Percentiles rank a stretch among this genome's conserved stretches.
Conservation (phyloP, 2,888 invertebrate genomes). For the Sussaba pulchella region DNA sequence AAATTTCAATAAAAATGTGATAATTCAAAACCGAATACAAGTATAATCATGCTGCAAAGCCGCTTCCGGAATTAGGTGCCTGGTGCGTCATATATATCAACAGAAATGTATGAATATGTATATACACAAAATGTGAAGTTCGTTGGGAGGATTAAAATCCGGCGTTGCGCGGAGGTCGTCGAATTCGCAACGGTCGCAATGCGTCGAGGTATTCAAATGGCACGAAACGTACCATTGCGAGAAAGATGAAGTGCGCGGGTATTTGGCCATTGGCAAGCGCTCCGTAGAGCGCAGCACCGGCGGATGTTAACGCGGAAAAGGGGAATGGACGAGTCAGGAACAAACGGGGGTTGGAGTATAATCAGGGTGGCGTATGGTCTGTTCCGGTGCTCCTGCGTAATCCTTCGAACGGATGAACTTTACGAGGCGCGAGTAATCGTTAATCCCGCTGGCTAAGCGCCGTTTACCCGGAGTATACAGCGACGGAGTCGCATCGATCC, state of each 20-base stretch:
- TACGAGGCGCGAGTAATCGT: conserved; percentile 73
- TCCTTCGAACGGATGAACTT: conserved; percentile 72
- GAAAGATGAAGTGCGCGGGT: conserved; percentile 10
- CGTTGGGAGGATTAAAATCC: neutral
- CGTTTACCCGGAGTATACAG: conserved; percentile 57
- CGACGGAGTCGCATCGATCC: conserved; percentile 22
- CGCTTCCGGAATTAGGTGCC: too few relatives aligned
- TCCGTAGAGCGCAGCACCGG: neutral
- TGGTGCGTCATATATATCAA: too few relatives aligned
- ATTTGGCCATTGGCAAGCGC: conserved; percentile 10
- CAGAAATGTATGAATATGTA: too few relatives aligned
- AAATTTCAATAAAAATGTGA: neutral
- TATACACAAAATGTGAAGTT: neutral
- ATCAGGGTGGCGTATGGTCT: conserved; percentile 30
- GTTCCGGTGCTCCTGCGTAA: conserved; percentile 61
- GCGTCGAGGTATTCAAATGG: conserved; percentile 24
- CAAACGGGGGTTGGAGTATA: neutral
- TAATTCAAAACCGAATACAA: neutral
- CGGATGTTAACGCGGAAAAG: neutral
- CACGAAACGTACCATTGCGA: neutral
- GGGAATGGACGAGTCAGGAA: conserved; percentile 38
- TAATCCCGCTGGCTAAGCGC: conserved; percentile 71
- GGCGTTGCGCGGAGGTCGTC: neutral
- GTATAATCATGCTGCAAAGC: neutral
- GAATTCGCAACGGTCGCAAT: conserved; percentile 29